Base-by-base conservation (phyloP, 2,888 invertebrate species). In the Drosophila vallismaia region DNA sequence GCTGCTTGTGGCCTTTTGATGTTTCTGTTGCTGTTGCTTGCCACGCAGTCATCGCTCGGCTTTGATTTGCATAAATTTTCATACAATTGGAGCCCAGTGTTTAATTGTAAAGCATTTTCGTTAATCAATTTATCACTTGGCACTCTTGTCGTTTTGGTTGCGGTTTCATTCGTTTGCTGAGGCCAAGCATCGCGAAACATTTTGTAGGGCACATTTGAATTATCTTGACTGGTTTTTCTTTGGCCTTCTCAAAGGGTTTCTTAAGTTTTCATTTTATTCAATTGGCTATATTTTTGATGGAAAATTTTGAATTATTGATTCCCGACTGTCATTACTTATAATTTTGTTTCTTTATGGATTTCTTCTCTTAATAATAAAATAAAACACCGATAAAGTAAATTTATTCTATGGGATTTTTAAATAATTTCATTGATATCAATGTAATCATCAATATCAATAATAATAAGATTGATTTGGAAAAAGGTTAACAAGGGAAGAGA, bases 31-130 rank as follows among this genome's bases (percentile, higher is more conserved):
- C 2, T 63, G 72, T 44, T 66, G 53, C 83, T 45, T 66, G 53
- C 83, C 72, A 80, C 77, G 76, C 73, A 76, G 75, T 82, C 88
- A 88, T 88, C 73, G 75, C 79, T 81, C 44, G 73, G 62, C 71
- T 79, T 83, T 74, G 71, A 74, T 84, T 78, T 83, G 83, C 77
- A 85, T 84, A 86, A 84, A 82, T 84, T 86, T 86, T 78, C 84
- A 82, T 86, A 86, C 84, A 84, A 77, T 80, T 86, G 75, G 36
- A 50, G 79, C 78, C 83, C 46, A 75, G 74, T 74, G 77, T 79
- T 77, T 78, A 76, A 74, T 86, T 66, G 78, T 56, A 64, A 52
- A 63, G 74, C 77, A 86, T 86, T 71, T 72, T 76, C 53, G 59
- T 77, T 68, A 70, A 70, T 70, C 54, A 54, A 60, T 68, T 66